phyloP scores from a whole-genome alignment of 2,113 vertebrate species.

The Chauna torquata region DNA sequence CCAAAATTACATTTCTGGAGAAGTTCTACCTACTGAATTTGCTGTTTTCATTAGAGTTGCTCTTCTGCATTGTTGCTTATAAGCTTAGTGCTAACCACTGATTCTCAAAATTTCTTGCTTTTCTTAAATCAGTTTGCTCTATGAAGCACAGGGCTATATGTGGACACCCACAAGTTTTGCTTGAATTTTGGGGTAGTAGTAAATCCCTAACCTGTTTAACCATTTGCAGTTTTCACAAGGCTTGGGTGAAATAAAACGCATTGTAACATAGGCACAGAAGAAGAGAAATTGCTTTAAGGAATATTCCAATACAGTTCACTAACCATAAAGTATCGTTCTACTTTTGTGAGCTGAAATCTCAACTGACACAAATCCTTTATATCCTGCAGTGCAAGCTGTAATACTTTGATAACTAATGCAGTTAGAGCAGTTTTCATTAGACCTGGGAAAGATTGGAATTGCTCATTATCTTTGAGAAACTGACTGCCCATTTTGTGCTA shows the following conservation, averaged over 20 bases:
- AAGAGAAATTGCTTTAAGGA: constrained; percentile 29
- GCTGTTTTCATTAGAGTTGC: background rate
- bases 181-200: background rate
- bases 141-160: background rate
- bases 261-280: background rate
- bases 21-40: background rate
- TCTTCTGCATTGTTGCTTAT: background rate
- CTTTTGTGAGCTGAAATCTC: constrained; percentile 47
- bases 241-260: background rate
- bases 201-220: background rate
- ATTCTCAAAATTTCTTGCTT: background rate
- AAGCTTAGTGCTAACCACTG: background rate
- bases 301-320: constrained; percentile 41
- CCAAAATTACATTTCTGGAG: background rate
- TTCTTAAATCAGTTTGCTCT: background rate
- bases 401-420: constrained; percentile 36
- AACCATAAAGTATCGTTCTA: constrained; percentile 39
- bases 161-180: background rate
- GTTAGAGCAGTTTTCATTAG: constrained; percentile 17
- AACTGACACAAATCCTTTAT: constrained; percentile 54
- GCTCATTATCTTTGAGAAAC: background rate
- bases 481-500: background rate
- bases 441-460: background rate
- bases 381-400: constrained; percentile 37
- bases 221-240: background rate